These are phyloP conservation scores for Polymixis flavicincta DNA, from an alignment of 2,888 invertebrate genomes.

Conservation along the genomic window DNA sequence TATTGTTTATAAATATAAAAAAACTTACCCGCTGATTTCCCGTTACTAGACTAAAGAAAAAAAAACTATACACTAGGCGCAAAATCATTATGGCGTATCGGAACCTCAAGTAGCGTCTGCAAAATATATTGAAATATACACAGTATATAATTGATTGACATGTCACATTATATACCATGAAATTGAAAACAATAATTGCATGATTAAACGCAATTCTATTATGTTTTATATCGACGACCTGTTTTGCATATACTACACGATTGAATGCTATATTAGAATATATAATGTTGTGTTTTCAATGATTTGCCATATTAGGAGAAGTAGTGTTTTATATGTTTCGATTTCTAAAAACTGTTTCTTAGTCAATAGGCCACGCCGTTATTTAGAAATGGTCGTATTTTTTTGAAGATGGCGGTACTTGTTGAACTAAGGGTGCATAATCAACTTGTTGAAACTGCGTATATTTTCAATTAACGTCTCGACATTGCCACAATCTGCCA, in stretches of 20 bases:
- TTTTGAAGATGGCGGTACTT: not conserved
- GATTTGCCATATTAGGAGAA: constrained; percentile 53
- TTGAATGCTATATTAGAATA: constrained; percentile 58
- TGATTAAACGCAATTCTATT: constrained; percentile 60
- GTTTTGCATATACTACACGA: constrained; percentile 58
- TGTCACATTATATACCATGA: constrained; percentile 67
- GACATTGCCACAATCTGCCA: constrained; percentile 30
- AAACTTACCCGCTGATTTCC: constrained; percentile 60
- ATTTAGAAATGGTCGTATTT: constrained; percentile 8
- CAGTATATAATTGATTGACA: constrained; percentile 64
- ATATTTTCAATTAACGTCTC: constrained; percentile 57
- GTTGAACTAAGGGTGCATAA: not conserved
- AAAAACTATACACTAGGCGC: constrained; percentile 61
- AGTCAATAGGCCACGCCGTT: not conserved
- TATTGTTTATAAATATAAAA: constrained; percentile 3
- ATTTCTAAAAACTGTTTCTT: constrained; percentile 25
- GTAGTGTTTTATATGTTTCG: constrained; percentile 42
- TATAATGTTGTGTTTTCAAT: constrained; percentile 53
- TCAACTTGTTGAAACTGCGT: constrained; percentile 11
- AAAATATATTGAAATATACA: constrained; percentile 60
- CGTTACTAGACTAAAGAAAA: constrained; percentile 53
- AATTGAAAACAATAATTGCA: constrained; percentile 65
- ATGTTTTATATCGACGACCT: constrained; percentile 52
- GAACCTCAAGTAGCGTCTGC: constrained; percentile 58
- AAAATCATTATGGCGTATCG: constrained; percentile 66